Evolutionary conservation across 1,140 invertebrate species (phyloP).

Genomic region (Marisa cornuarietis): DNA sequence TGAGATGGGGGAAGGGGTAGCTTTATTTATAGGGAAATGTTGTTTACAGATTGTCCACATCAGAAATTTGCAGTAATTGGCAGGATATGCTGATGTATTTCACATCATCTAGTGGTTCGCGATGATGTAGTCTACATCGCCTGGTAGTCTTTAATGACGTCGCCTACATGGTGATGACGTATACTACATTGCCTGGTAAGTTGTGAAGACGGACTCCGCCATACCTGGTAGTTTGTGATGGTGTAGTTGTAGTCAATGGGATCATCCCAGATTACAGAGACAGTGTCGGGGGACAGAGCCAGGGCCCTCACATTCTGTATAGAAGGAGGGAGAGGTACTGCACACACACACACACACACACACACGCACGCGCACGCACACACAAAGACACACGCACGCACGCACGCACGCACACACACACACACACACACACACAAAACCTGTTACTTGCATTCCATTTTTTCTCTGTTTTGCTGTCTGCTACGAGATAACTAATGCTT

Average conservation of each 20-base stretch:
- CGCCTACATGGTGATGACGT: not conserved
- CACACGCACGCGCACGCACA: not conserved
- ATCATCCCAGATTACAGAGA: constrained; percentile 23
- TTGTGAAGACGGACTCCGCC: not conserved
- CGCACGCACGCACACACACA: constrained; percentile 7
- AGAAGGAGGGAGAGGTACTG: constrained; percentile 29
- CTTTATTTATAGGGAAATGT: too few relatives aligned
- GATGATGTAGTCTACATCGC: not conserved
- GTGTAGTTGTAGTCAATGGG: constrained; percentile 28
- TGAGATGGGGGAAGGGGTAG: too few relatives aligned
- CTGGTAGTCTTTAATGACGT: not conserved
- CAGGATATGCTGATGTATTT: too few relatives aligned
- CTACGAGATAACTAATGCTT: too few relatives aligned
- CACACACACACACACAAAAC: not conserved
- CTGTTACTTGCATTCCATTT: not conserved
- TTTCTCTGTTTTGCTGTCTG: not conserved
- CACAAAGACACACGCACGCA: not conserved
- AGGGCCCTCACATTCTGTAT: constrained; percentile 25
- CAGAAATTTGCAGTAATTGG: too few relatives aligned
- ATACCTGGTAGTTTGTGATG: constrained; percentile 28
- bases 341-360: constrained; percentile 5
- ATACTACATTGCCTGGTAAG: not conserved
- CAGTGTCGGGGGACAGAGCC: constrained; percentile 25
- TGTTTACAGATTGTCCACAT: too few relatives aligned
- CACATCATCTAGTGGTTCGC: not conserved